Percentiles rank a stretch among this genome's conserved stretches.
phyloP scores from a whole-genome alignment of 37 sponge, comb jelly and placozoan genomes.

The Oscarella lobularis region DNA sequence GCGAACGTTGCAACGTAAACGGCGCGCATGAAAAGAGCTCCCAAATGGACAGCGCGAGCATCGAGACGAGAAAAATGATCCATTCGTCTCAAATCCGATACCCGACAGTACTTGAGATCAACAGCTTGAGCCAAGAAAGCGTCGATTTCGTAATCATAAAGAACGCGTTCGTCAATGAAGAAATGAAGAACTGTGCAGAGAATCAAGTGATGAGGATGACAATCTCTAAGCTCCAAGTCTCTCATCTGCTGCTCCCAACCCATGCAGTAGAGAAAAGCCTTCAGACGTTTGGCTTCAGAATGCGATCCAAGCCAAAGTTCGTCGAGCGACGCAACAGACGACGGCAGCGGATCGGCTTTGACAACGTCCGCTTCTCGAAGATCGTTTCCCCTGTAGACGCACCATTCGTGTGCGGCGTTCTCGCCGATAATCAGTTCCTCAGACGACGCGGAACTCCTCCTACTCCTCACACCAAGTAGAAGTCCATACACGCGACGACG shows the following conservation, averaged over 20 bases:
- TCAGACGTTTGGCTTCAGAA: background rate
- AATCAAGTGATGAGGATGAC: background rate
- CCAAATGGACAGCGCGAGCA: background rate
- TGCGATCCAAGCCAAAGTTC: background rate
- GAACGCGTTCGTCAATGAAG: background rate
- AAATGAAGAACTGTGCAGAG: background rate
- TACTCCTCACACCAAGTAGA: background rate
- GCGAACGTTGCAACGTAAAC: background rate
- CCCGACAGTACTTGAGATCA: too few species aligned
- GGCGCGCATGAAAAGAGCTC: background rate
- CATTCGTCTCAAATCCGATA: too few species aligned
- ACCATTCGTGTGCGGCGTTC: background rate
- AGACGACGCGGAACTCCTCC: background rate
- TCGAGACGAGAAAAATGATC: background rate
- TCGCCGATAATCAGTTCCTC: background rate
- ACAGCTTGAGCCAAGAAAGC: background rate
- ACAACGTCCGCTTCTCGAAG: background rate
- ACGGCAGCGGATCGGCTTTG: background rate
- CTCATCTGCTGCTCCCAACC: too few species aligned
- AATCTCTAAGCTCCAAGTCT: background rate
- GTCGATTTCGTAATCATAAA: background rate
- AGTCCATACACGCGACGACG: background rate
- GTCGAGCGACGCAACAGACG: background rate
- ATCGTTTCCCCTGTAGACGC: background rate
- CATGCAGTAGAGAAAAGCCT: background rate